Percentiles rank a stretch among this genome's conserved stretches.
These are phyloP conservation scores for Pangasius sanitwongsei DNA, from an alignment of 2,797 vertebrate species.

Conservation along the genomic window DNA sequence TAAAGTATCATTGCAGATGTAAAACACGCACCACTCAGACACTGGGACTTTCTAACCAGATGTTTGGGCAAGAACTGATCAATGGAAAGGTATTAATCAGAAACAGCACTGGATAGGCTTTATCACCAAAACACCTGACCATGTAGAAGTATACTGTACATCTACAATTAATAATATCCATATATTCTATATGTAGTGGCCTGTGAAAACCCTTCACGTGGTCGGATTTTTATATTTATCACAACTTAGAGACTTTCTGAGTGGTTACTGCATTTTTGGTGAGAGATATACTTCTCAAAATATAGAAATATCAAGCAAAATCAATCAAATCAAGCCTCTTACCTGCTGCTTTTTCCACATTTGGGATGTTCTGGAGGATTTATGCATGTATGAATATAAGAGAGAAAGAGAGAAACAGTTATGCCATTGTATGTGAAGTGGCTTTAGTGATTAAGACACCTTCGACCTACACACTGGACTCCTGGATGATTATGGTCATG, in stretches of 20 bases:
- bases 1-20: not conserved
- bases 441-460: conserved; percentile 63
- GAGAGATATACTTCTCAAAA: not conserved
- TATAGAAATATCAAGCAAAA: not conserved
- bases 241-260: not conserved
- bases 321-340: conserved; percentile 46
- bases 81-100: not conserved
- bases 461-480: conserved; percentile 61
- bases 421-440: conserved; percentile 70
- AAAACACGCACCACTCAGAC: not conserved
- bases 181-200: not conserved
- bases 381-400: conserved; percentile 33
- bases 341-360: conserved; percentile 63
- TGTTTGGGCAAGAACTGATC: not conserved
- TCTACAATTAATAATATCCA: not conserved
- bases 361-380: conserved; percentile 51
- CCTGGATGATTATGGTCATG: conserved; percentile 44
- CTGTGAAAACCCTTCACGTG: not conserved
- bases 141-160: not conserved
- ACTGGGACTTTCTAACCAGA: not conserved
- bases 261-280: not conserved
- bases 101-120: not conserved
- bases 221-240: not conserved
- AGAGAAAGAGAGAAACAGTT: conserved; percentile 43
- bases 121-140: not conserved